These are phyloP conservation scores for Phengaris arion DNA, from an alignment of 2,888 invertebrate genomes.

Conservation along the genomic window DNA sequence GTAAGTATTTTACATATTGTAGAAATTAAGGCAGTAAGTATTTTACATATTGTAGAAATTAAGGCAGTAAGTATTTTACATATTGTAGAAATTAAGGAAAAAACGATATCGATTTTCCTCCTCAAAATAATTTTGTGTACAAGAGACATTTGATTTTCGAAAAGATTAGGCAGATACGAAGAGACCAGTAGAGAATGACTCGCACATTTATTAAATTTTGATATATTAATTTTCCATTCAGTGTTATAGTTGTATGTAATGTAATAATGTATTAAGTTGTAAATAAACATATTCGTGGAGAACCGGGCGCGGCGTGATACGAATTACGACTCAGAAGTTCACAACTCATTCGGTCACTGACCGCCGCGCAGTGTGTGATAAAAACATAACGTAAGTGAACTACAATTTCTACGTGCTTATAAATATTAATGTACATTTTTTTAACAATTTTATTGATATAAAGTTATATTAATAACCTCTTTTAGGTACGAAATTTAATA, in stretches of 20 bases:
- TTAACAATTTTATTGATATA: constrained; percentile 12
- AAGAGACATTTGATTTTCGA: too few relatives aligned
- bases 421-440: background rate
- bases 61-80: too few relatives aligned
- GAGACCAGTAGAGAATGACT: background rate
- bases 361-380: constrained; percentile 6
- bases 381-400: background rate
- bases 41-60: too few relatives aligned
- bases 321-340: background rate
- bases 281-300: background rate
- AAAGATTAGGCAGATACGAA: too few relatives aligned
- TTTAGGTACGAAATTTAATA: background rate
- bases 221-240: background rate
- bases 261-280: too few relatives aligned
- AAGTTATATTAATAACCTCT: background rate
- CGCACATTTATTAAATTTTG: background rate
- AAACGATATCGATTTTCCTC: too few relatives aligned
- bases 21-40: too few relatives aligned
- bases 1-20: background rate
- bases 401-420: background rate
- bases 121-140: too few relatives aligned
- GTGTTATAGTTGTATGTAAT: background rate
- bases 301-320: background rate
- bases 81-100: background rate
- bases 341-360: constrained; percentile 7